Base-by-base conservation (phyloP, 2,797 vertebrate species). In the Gallinago nigripennis region DNA sequence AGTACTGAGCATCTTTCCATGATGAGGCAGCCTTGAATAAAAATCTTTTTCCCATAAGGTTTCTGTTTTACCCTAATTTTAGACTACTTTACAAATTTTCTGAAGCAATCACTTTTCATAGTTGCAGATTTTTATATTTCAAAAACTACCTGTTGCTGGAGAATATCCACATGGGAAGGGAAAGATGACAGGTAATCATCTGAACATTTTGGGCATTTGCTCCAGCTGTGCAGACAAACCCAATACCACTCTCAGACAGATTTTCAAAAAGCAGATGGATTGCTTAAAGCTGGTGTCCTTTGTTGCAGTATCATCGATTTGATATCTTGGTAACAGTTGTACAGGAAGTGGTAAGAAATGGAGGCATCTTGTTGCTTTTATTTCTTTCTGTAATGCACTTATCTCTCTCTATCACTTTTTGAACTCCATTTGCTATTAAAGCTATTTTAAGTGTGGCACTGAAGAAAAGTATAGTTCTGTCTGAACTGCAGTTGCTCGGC, bases 281-380 rank as follows among this genome's bases (percentile, higher is more conserved):
- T 93, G 79, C 48, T 77, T 86, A 63, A 43, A 89, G 83, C 37
- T 90, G 64, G 3, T 65, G 66, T 66, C 65, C 78, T 93, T 88
- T 88, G 70, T 92, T 92, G 68, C 70, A 33, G 0, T 60, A 73
- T 78, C 88, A 90, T 96, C 0, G 23, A 84, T 72, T 92, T 92
- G 76, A 27, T 64, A 68, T 87, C 88, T 92, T 56, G 3, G 81
- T 77, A 92, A 66, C 7, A 0, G 58, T 69, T 88, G 24, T 66
- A 35, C 63, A 95, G 88, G 88, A 96, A 90, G 86, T 81, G 77
- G 83, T 61, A 80, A 78, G 86, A 94, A 95, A 90, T 71, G 50
- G 66, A 96, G 64, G 70, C 66, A 66, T 86, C 75, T 91, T 79
- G 35, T 35, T 80, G 60, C 37, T 21, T 75, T 54, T 50, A 78